These are phyloP conservation scores for Therioaphis trifolii DNA, from an alignment of 2,888 invertebrate genomes.

Conservation along the genomic window DNA sequence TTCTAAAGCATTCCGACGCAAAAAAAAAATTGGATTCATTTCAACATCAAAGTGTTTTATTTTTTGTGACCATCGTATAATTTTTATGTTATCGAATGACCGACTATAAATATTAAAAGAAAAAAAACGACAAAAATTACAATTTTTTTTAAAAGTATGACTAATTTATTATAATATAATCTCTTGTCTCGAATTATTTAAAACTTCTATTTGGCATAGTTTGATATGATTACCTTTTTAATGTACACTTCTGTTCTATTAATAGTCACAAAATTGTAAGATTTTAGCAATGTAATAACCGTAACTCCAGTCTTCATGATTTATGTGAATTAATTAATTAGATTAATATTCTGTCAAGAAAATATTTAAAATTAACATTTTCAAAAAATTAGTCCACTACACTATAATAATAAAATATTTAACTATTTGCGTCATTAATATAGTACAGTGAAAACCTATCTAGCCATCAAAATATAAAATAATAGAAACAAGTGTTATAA, in stretches of 20 bases:
- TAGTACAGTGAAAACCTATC: no score
- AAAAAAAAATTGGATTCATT: constrained; percentile 52
- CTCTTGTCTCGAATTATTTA: constrained; percentile 1
- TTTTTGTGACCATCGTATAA: constrained; percentile 18
- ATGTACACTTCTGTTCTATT: background rate
- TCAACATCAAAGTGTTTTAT: constrained; percentile 53
- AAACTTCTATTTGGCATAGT: constrained; percentile 5
- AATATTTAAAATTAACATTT: background rate
- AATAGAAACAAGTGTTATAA: no score
- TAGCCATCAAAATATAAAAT: no score
- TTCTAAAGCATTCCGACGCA: constrained; percentile 19
- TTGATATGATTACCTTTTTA: background rate
- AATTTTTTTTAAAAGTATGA: constrained; percentile 24
- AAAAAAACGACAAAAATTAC: background rate
- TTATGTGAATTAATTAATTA: background rate
- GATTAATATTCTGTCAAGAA: no score
- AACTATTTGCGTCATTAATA: no score
- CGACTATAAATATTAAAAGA: constrained; percentile 36
- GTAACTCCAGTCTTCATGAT: background rate
- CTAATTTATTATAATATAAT: constrained; percentile 15
- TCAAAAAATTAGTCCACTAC: no score
- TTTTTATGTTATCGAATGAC: constrained; percentile 1
- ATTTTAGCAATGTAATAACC: no score
- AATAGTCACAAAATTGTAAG: background rate
- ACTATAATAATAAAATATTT: no score